Evolutionary conservation across 2,888 invertebrate genomes (phyloP).

Genomic region (Campoplex capitator): DNA sequence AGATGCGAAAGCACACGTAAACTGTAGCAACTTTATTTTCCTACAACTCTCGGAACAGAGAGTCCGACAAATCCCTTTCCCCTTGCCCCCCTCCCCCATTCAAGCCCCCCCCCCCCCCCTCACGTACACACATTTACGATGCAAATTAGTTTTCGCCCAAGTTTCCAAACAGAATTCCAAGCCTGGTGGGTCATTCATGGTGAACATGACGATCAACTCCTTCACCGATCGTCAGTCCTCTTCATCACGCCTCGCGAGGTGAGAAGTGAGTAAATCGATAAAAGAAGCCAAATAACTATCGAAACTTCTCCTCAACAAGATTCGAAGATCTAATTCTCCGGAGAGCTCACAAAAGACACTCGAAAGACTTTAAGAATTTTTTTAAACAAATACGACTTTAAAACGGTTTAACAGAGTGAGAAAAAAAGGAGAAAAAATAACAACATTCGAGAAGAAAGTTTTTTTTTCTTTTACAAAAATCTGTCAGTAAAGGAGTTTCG

Average conservation of each 20-base stretch:
- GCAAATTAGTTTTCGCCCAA: conserved; percentile 70
- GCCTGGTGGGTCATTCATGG: conserved; percentile 65
- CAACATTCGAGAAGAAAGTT: too few relatives aligned
- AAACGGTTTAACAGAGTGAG: not conserved
- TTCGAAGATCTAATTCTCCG: conserved; percentile 42
- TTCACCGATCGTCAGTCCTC: conserved; percentile 37
- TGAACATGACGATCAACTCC: conserved; percentile 52
- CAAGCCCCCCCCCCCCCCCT: not conserved
- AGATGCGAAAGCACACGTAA: conserved; percentile 34
- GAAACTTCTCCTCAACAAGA: conserved; percentile 44
- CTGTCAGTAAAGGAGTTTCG: too few relatives aligned
- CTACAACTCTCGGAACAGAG: conserved; percentile 27
- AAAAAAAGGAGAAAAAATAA: not conserved
- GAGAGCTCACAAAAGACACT: conserved; percentile 3
- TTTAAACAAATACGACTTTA: not conserved
- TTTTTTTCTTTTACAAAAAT: too few relatives aligned
- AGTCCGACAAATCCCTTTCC: conserved; percentile 23
- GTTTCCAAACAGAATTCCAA: conserved; percentile 69
- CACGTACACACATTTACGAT: conserved; percentile 60
- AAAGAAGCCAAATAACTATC: conserved; percentile 26
- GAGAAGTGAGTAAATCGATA: conserved; percentile 53
- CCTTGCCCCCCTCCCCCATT: not conserved
- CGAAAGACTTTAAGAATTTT: not conserved
- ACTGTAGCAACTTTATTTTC: conserved; percentile 65
- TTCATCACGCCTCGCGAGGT: conserved; percentile 22